Percentiles rank a stretch among this genome's conserved stretches.
Conservation (phyloP, 92 coral and sea anemone genomes). For the Phenganax marumi region DNA sequence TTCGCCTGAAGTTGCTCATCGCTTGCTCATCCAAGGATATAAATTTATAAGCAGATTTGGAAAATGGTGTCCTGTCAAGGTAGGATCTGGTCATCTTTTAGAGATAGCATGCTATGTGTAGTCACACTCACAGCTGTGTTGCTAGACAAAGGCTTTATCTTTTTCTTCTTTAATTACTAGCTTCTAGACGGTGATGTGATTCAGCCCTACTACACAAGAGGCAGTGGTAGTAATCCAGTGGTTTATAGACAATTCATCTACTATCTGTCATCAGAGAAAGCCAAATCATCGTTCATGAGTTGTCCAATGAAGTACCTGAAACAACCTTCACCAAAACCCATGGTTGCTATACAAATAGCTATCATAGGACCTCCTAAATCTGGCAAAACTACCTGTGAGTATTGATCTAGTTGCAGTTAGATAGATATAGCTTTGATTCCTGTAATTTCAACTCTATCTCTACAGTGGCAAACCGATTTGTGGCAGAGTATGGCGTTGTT, state of each 20-base stretch:
- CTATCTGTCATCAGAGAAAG: constrained; percentile 81
- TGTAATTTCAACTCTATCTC: neutral
- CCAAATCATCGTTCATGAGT: constrained; percentile 72
- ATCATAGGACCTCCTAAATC: constrained; percentile 98
- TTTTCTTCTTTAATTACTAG: constrained; percentile 46
- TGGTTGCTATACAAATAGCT: constrained; percentile 88
- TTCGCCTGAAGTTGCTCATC: constrained; percentile 70
- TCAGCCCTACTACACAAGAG: constrained; percentile 76
- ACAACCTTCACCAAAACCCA: constrained; percentile 96
- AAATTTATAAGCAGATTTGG: constrained; percentile 97
- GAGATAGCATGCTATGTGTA: no score
- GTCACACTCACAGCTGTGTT: no score
- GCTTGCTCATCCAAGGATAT: constrained; percentile 81
- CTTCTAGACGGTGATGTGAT: constrained; percentile 89
- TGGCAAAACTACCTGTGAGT: constrained; percentile 91
- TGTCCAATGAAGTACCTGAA: constrained; percentile 82
- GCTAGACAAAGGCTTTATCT: neutral
- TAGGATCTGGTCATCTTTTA: constrained; percentile 10
- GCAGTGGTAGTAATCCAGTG: constrained; percentile 67
- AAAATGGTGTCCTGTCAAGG: constrained; percentile 98
- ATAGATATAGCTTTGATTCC: neutral
- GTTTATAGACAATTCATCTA: constrained; percentile 86
- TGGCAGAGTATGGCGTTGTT: constrained; percentile 80
- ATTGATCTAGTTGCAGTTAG: neutral
- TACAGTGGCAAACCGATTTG: constrained; percentile 91